Evolutionary conservation across 37 sponge, comb jelly and placozoan species (phyloP).

Genomic region (Theonella swinhoei): DNA sequence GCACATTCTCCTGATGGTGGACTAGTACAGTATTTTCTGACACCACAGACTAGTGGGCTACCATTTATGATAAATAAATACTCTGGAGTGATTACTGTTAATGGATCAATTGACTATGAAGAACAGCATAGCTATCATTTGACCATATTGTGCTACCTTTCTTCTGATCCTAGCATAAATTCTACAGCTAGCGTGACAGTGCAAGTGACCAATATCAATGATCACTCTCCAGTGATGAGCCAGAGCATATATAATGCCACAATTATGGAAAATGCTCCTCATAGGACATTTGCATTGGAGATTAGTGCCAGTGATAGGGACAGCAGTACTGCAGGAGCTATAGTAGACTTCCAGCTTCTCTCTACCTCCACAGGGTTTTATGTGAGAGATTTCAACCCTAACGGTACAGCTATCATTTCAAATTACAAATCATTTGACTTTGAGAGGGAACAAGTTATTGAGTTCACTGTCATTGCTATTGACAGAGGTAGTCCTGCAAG

Average conservation of each 20-base stretch:
- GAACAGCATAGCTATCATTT: conserved; percentile 16
- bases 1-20: conserved; percentile 45
- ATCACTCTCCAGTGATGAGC: conserved; percentile 39
- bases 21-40: background rate
- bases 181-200: conserved; percentile 19
- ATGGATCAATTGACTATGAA: conserved; percentile 46
- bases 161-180: background rate
- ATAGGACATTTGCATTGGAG: conserved; percentile 1
- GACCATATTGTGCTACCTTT: conserved; percentile 14
- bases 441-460: conserved; percentile 5
- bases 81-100: conserved; percentile 38
- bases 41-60: background rate
- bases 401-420: conserved; percentile 30
- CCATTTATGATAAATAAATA: conserved; percentile 15
- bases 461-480: conserved; percentile 31
- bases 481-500: conserved; percentile 41
- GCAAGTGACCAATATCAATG: conserved; percentile 40
- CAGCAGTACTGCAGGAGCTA: conserved; percentile 14
- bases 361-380: conserved; percentile 17
- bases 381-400: conserved; percentile 26
- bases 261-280: conserved; percentile 40
- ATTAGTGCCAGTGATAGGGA: conserved; percentile 32
- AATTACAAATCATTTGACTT: conserved; percentile 52
- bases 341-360: conserved; percentile 22
- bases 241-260: conserved; percentile 6